Percentiles rank a stretch among this genome's conserved stretches.
These are phyloP conservation scores for Aspidapion aeneum DNA, from an alignment of 2,888 invertebrate species.

Conservation along the genomic window DNA sequence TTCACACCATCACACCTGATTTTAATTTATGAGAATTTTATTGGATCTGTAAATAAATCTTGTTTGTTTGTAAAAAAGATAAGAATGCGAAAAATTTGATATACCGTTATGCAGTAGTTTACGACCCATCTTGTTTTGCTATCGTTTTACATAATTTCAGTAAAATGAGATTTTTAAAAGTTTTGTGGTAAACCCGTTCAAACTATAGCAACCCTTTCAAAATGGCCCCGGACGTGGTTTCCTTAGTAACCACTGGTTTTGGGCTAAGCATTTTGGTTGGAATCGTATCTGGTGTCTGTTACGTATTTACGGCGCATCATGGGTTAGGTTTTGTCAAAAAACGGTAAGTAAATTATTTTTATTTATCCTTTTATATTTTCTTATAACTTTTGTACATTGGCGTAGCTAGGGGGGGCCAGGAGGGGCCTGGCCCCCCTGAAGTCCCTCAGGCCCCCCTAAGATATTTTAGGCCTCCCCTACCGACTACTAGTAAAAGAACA, in stretches of 20 bases:
- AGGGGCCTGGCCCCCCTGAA: too few species aligned
- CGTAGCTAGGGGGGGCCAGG: too few species aligned
- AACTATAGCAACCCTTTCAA: conserved; percentile 10
- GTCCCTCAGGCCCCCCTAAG: too few species aligned
- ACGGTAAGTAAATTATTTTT: conserved; percentile 47
- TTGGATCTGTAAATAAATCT: too few species aligned
- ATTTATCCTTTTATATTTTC: too few species aligned
- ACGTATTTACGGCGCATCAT: conserved; percentile 54
- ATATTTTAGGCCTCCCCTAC: too few species aligned
- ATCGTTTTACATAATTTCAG: background rate
- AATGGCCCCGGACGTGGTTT: conserved; percentile 56
- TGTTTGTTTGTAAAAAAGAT: background rate
- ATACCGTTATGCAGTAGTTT: background rate
- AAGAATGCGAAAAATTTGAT: background rate
- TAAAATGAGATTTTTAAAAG: background rate
- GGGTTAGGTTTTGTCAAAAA: conserved; percentile 50
- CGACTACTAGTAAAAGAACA: too few species aligned
- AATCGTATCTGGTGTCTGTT: conserved; percentile 65
- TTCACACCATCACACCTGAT: too few species aligned
- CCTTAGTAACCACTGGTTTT: conserved; percentile 56
- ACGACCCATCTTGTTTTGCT: background rate
- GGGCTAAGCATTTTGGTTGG: conserved; percentile 66
- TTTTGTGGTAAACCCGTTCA: conserved; percentile 1
- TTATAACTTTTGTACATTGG: too few species aligned
- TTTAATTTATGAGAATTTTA: too few species aligned